Percentiles rank a stretch among this genome's conserved stretches.
Evolutionary conservation across 1,140 invertebrate species (phyloP).

Genomic region (Gonatopus flavifemur): DNA sequence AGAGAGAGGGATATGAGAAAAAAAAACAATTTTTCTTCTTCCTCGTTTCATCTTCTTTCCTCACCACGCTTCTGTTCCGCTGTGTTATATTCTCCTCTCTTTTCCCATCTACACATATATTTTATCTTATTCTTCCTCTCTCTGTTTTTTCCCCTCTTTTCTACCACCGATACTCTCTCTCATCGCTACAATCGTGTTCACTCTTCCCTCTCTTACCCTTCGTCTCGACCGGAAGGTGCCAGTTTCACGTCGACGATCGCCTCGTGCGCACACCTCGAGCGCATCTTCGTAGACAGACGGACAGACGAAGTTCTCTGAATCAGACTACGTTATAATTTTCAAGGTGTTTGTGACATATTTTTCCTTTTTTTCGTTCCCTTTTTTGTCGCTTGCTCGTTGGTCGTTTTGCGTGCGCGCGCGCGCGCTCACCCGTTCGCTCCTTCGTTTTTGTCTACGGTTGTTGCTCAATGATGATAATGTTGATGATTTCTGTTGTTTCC

Average conservation of each 20-base stretch:
- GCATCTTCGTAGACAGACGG: conserved; percentile 9
- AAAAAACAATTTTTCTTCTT: conserved; percentile 13
- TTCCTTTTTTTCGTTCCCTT: conserved; percentile 1
- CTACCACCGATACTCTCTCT: background rate
- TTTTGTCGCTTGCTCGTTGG: background rate
- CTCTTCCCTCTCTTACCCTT: background rate
- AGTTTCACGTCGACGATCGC: conserved; percentile 50
- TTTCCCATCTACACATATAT: conserved; percentile 15
- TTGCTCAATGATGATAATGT: background rate
- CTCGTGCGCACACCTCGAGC: conserved; percentile 25
- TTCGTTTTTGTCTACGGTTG: background rate
- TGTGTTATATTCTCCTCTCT: background rate
- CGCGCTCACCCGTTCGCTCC: background rate
- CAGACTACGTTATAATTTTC: background rate
- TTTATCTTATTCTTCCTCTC: conserved; percentile 22
- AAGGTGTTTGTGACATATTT: background rate
- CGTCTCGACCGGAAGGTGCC: conserved; percentile 50
- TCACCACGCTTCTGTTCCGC: conserved; percentile 7
- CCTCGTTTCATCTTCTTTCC: conserved; percentile 22
- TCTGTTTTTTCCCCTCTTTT: conserved; percentile 10
- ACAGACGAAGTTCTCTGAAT: no score
- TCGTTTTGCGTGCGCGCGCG: background rate
- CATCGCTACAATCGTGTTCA: background rate
- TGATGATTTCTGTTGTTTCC: no score
- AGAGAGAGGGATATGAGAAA: no score